These are phyloP conservation scores for Ostrea edulis DNA, from an alignment of 1,140 invertebrate genomes.

Conservation along the genomic window DNA sequence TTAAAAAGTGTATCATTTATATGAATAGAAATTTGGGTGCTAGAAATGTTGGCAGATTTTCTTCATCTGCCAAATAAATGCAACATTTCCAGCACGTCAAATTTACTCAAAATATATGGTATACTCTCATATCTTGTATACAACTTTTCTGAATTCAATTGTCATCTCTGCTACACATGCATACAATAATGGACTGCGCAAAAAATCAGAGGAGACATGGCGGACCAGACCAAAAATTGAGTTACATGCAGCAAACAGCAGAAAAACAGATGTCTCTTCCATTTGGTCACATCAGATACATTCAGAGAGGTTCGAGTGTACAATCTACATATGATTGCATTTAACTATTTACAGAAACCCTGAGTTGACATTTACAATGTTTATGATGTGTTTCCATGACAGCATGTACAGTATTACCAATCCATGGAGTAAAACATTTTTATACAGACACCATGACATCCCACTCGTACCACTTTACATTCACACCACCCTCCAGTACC, in stretches of 20 bases:
- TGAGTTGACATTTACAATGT: not conserved
- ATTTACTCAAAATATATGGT: no score
- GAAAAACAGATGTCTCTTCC: not conserved
- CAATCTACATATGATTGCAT: not conserved
- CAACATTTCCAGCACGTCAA: no score
- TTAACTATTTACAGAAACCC: slow-evolving; percentile 8
- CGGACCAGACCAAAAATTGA: not conserved
- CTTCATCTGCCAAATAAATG: no score
- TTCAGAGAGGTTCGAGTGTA: not conserved
- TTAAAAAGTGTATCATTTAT: no score
- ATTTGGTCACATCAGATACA: not conserved
- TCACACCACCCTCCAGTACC: not conserved
- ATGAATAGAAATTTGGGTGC: no score
- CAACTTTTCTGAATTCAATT: no score
- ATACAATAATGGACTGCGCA: not conserved
- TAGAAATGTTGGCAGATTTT: no score
- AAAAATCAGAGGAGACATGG: not conserved
- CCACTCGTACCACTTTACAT: no score
- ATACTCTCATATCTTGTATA: no score
- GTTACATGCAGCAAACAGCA: not conserved
- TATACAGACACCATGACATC: not conserved
- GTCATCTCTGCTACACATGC: no score
- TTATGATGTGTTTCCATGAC: slow-evolving; percentile 19
- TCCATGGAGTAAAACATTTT: slow-evolving; percentile 1
- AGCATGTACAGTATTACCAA: not conserved